Evolutionary conservation across 2,797 vertebrate genomes (phyloP).

Genomic region (Clamator glandarius): DNA sequence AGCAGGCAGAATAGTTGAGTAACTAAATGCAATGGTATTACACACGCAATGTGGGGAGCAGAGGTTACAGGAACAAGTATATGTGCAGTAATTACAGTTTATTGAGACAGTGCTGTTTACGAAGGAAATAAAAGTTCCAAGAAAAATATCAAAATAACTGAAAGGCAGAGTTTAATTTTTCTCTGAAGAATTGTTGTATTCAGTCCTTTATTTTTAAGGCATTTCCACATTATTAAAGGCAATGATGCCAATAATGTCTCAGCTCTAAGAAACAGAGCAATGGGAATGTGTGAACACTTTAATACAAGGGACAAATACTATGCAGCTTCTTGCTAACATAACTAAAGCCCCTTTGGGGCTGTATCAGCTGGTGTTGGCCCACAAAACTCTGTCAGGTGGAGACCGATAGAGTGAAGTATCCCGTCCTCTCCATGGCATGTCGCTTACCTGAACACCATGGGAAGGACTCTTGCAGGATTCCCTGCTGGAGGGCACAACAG

Average conservation of each 20-base stretch:
- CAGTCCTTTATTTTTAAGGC: background rate
- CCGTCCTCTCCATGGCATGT: fast-evolving
- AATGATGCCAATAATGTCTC: background rate
- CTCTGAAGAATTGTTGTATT: background rate
- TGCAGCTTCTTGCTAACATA: background rate
- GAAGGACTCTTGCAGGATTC: background rate
- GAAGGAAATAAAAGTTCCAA: background rate
- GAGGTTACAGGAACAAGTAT: background rate
- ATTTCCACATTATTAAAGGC: background rate
- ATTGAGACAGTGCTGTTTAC: background rate
- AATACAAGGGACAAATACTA: background rate
- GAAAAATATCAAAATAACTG: background rate
- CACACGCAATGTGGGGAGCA: background rate
- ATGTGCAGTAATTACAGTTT: slow-evolving; percentile 3
- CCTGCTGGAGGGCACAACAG: background rate
- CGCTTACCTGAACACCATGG: fast-evolving
- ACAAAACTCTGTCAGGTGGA: background rate
- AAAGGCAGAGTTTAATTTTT: background rate
- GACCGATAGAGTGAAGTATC: background rate
- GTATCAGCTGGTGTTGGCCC: background rate
- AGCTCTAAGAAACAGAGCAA: background rate
- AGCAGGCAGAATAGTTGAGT: background rate
- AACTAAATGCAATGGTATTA: background rate
- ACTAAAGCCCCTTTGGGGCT: background rate
- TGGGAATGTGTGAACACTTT: background rate